A percentile compares a stretch with the other conserved stretches of the same genome.
Conservation (phyloP, 1,140 invertebrate genomes). For the Pogonus chalceus region DNA sequence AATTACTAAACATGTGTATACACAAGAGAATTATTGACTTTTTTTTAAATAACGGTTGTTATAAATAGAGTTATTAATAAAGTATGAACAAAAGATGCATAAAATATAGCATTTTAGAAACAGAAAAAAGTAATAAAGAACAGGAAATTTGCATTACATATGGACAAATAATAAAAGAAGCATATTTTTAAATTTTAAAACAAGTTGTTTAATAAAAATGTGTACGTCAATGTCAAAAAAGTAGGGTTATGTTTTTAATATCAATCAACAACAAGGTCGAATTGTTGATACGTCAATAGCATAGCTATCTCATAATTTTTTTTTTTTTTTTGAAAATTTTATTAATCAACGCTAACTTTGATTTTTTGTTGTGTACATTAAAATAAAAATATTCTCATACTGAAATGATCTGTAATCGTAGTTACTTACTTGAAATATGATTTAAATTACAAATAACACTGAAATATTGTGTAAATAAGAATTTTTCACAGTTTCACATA, state of each 20-base stretch:
- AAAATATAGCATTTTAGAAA: not conserved
- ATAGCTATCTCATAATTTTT: not conserved
- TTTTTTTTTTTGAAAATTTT: not conserved
- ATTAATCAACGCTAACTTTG: not conserved
- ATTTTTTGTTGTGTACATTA: not conserved
- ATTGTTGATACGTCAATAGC: not conserved
- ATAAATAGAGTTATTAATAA: not conserved
- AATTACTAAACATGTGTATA: no score
- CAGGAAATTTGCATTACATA: not conserved
- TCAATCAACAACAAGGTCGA: not conserved
- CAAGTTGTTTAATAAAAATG: not conserved
- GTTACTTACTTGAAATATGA: no score
- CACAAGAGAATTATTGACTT: no score
- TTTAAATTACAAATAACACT: no score
- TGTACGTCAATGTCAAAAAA: not conserved
- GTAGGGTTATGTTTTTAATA: not conserved
- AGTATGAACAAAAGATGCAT: not conserved
- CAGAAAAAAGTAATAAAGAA: not conserved
- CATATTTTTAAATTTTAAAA: not conserved
- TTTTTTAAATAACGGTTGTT: not conserved
- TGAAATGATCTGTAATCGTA: no score
- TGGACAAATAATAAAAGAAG: not conserved
- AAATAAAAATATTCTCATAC: not conserved
- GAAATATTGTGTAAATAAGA: not conserved
- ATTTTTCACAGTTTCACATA: not conserved